Conservation (phyloP, 1,140 invertebrate genomes). For the Sminthurides bifidus region DNA sequence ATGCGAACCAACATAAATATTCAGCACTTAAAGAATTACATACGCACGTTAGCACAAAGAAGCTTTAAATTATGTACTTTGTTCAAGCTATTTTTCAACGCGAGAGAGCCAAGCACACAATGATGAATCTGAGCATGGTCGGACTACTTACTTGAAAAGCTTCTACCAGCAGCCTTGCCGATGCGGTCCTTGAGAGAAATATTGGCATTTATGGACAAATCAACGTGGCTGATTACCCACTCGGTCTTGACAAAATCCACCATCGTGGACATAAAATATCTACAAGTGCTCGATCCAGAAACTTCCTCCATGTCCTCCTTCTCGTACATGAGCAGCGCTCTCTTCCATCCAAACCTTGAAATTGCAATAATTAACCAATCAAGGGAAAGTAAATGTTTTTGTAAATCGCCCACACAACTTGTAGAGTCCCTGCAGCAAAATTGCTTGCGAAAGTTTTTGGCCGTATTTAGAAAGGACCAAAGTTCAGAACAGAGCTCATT, state of each 20-base stretch:
- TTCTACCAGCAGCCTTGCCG: neutral
- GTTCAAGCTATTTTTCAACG: neutral
- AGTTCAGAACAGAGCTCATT: neutral
- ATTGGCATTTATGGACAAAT: neutral
- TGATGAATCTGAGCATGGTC: no score
- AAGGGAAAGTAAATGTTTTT: neutral
- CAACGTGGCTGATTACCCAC: constrained; percentile 1
- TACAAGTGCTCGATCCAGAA: constrained; percentile 51
- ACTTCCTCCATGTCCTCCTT: constrained; percentile 51
- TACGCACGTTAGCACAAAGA: no score
- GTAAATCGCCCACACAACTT: neutral
- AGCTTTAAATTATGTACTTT: no score
- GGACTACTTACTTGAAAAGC: neutral
- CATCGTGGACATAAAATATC: constrained; percentile 55
- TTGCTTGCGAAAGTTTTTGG: neutral
- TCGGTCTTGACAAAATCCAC: constrained; percentile 49
- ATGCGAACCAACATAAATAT: no score
- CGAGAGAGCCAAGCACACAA: no score
- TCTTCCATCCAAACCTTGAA: constrained; percentile 54
- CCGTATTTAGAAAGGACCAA: neutral
- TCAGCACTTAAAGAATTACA: no score
- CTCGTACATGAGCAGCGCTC: constrained; percentile 57
- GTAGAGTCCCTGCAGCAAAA: neutral
- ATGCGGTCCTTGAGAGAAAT: neutral
- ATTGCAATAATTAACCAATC: neutral